Conservation (phyloP, 2,113 vertebrate species). For the Hemibagrus wyckioides region DNA sequence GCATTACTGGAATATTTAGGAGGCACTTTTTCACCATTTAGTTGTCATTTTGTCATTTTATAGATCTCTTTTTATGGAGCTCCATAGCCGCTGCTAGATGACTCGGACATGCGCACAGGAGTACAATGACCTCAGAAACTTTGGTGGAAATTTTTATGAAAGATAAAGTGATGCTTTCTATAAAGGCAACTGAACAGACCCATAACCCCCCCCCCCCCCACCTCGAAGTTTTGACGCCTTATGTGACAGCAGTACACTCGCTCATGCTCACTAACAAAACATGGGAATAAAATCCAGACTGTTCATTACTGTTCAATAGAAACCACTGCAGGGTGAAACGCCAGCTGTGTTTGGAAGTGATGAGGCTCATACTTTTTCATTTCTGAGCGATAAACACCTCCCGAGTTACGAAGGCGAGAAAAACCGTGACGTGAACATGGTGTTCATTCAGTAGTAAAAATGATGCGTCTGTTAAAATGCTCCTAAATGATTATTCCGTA, state of each 20-base stretch:
- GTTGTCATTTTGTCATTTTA: background rate
- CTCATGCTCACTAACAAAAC: background rate
- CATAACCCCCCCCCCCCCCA: background rate
- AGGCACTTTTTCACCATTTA: background rate
- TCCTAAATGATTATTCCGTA: background rate
- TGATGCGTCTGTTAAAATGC: background rate
- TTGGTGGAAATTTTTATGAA: background rate
- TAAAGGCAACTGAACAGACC: background rate
- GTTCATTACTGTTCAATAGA: background rate
- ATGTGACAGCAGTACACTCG: background rate
- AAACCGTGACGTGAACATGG: background rate
- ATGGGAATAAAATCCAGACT: background rate
- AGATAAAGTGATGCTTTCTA: background rate
- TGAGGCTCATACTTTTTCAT: background rate
- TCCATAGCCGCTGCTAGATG: background rate
- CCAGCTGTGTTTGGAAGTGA: background rate
- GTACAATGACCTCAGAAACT: background rate
- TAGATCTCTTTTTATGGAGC: background rate
- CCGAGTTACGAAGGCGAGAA: background rate
- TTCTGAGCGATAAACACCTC: background rate
- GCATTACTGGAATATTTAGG: background rate
- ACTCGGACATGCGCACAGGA: background rate
- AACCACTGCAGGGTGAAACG: background rate
- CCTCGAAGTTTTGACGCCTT: background rate
- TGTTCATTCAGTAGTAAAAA: background rate